Percentiles rank a stretch among this genome's conserved stretches.
These are phyloP conservation scores for Eremobia ochroleuca DNA, from an alignment of 2,888 invertebrate species.

Conservation along the genomic window DNA sequence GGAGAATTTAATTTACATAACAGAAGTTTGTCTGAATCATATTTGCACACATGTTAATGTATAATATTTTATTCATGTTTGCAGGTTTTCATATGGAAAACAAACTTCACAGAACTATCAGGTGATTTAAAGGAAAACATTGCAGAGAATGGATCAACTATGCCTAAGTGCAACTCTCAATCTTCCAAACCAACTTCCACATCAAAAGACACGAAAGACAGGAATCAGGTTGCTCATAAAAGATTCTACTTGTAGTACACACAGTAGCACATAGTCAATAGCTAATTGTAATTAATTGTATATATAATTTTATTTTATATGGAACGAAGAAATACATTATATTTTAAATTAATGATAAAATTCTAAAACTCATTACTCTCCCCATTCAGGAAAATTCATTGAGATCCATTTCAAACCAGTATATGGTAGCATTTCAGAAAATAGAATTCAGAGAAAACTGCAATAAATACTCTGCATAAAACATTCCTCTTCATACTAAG, in stretches of 20 bases:
- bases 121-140: constrained; percentile 83
- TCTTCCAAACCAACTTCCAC: constrained; percentile 73
- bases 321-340: constrained; percentile 59
- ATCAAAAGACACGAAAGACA: constrained; percentile 75
- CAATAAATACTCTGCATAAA: constrained; percentile 70
- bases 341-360: constrained; percentile 52
- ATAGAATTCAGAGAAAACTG: constrained; percentile 84
- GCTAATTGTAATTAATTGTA: constrained; percentile 55
- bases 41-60: constrained; percentile 20
- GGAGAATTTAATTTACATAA: constrained; percentile 2
- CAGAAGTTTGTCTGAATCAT: constrained; percentile 1
- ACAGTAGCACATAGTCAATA: constrained; percentile 52
- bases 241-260: constrained; percentile 62
- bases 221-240: constrained; percentile 83
- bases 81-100: constrained; percentile 90
- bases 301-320: constrained; percentile 55
- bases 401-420: constrained; percentile 77
- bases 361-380: constrained; percentile 66
- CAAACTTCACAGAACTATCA: constrained; percentile 86
- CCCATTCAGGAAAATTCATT: constrained; percentile 78
- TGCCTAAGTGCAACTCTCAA: constrained; percentile 72
- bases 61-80: constrained; percentile 61
- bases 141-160: constrained; percentile 71
- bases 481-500: constrained; percentile 75
- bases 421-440: constrained; percentile 82